These are phyloP conservation scores for Esox niger DNA, from an alignment of 2,113 vertebrate genomes.

Conservation along the genomic window DNA sequence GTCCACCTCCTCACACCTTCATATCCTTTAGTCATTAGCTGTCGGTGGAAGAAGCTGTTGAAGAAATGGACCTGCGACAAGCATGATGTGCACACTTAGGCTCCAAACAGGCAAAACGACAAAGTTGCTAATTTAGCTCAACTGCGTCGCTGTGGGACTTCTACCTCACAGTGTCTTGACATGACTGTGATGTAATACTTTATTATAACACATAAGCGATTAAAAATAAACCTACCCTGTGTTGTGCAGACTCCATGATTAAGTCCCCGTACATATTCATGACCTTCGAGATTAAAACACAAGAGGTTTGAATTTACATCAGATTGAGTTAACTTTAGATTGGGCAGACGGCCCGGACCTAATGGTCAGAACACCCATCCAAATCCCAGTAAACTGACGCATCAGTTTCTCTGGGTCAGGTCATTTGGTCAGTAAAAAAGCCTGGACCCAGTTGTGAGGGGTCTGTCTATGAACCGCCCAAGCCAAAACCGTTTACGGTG, in stretches of 20 bases:
- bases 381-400: too few species aligned
- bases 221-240: conserved; percentile 88
- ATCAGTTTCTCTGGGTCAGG: too few species aligned
- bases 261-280: conserved; percentile 99
- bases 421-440: too few species aligned
- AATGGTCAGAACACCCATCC: too few species aligned
- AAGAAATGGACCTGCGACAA: conserved; percentile 92
- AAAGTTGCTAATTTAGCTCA: neutral
- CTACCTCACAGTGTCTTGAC: neutral
- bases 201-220: neutral
- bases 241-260: conserved; percentile 89
- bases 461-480: too few species aligned
- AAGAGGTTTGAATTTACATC: neutral
- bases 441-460: too few species aligned
- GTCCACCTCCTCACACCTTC: conserved; percentile 97
- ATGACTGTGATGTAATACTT: neutral
- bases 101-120: neutral
- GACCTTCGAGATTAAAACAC: conserved; percentile 68
- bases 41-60: conserved; percentile 98
- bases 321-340: neutral
- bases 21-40: conserved; percentile 96
- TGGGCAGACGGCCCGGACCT: too few species aligned
- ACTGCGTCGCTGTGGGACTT: too few species aligned
- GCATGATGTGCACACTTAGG: neutral
- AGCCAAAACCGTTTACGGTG: too few species aligned